A percentile compares a stretch with the other conserved stretches of the same genome.
Conservation (phyloP, 2,888 invertebrate genomes). For the Campoplex capitator region DNA sequence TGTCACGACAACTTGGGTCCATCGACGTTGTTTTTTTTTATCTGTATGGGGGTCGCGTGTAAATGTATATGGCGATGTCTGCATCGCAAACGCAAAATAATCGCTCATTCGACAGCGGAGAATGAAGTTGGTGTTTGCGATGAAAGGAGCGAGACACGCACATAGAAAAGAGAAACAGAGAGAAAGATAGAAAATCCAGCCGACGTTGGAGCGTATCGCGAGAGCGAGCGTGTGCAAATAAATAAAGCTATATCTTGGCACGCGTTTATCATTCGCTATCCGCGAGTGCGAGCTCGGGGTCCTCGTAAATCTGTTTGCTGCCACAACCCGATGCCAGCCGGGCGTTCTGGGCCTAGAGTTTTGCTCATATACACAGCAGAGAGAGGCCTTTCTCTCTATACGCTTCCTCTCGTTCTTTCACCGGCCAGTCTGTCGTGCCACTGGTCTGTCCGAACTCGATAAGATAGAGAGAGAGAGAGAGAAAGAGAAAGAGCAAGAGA, state of each 20-base stretch:
- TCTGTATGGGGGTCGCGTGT: background rate
- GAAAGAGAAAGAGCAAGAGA: constrained; percentile 70
- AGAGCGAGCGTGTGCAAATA: constrained; percentile 86
- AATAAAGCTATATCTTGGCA: constrained; percentile 88
- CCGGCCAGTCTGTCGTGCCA: constrained; percentile 47
- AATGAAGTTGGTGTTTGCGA: constrained; percentile 39
- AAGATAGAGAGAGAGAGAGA: constrained; percentile 74
- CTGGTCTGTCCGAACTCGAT: constrained; percentile 79
- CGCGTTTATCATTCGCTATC: constrained; percentile 87
- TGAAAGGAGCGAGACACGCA: constrained; percentile 34
- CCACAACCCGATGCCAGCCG: constrained; percentile 75
- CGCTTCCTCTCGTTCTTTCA: constrained; percentile 59
- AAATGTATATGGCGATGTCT: constrained; percentile 13
- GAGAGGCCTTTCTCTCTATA: constrained; percentile 50
- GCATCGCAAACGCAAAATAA: constrained; percentile 31
- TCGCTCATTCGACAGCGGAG: constrained; percentile 65
- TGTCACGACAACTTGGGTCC: constrained; percentile 1
- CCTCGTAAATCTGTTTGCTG: constrained; percentile 86
- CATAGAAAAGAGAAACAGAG: constrained; percentile 44
- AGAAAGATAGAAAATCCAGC: constrained; percentile 44
- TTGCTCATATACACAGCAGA: constrained; percentile 24
- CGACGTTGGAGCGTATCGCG: constrained; percentile 48
- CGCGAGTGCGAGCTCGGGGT: constrained; percentile 84
- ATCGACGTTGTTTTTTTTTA: constrained; percentile 20
- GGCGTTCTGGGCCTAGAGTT: constrained; percentile 51